A percentile compares a stretch with the other conserved stretches of the same genome.
Conservation (phyloP, 2,113 vertebrate species). For the Perca fluviatilis region DNA sequence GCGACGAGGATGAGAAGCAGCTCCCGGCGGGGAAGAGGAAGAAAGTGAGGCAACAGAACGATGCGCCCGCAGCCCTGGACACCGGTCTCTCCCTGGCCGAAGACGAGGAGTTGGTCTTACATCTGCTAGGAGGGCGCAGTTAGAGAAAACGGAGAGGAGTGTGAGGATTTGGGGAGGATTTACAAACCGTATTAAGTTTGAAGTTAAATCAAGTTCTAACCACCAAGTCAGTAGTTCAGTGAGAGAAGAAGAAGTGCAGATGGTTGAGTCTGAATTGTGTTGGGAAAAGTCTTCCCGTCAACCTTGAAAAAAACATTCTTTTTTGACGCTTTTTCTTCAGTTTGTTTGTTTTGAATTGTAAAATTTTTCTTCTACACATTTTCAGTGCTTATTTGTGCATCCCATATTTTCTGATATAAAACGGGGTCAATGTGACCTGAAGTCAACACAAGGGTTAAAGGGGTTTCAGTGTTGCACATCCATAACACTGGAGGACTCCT, state of each 20-base stretch:
- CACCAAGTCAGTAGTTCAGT: neutral
- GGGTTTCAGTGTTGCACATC: neutral
- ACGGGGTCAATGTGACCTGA: too few species aligned
- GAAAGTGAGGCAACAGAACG: constrained; percentile 23
- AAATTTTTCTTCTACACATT: too few species aligned
- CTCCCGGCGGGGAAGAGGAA: constrained; percentile 19
- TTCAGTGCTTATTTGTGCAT: too few species aligned
- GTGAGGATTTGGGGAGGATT: too few species aligned
- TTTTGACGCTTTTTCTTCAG: too few species aligned
- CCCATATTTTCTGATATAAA: too few species aligned
- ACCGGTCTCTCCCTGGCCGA: constrained; percentile 78
- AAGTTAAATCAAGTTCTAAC: neutral
- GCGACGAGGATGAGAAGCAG: constrained; percentile 42
- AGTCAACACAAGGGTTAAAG: too few species aligned
- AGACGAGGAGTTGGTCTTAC: constrained; percentile 77
- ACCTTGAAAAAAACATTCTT: too few species aligned
- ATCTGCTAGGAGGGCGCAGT: constrained; percentile 53
- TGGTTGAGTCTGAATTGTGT: too few species aligned
- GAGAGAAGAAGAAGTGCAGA: neutral
- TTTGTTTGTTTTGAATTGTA: too few species aligned
- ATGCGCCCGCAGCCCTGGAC: constrained; percentile 47
- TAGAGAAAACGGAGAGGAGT: constrained; percentile 29
- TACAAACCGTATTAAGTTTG: too few species aligned
- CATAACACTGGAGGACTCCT: neutral
- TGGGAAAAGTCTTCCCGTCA: too few species aligned